Conservation (phyloP, 2,113 vertebrate genomes). For the Chinchilla lanigera region DNA sequence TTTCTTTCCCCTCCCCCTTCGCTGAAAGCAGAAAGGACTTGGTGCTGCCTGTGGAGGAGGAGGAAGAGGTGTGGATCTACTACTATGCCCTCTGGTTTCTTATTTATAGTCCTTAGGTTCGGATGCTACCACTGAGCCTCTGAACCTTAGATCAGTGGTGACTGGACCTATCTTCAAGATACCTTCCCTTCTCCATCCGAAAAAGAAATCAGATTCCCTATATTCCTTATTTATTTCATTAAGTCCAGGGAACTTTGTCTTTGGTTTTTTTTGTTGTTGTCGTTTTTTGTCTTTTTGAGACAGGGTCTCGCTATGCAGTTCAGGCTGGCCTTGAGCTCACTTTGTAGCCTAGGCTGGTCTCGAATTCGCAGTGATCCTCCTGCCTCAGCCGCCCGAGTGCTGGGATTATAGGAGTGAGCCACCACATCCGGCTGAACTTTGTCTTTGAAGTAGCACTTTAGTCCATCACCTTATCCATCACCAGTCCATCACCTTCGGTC, state of each 20-base stretch:
- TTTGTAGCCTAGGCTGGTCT: too few species aligned
- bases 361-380: too few species aligned
- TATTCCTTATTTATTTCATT: not conserved
- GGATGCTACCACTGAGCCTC: not conserved
- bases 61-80: fast-evolving
- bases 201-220: not conserved
- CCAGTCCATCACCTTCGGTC: too few species aligned
- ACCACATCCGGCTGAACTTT: too few species aligned
- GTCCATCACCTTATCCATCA: not conserved
- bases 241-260: not conserved
- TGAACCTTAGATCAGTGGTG: not conserved
- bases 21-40: not conserved
- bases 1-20: not conserved
- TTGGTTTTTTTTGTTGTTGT: too few species aligned
- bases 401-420: too few species aligned
- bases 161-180: not conserved
- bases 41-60: not conserved
- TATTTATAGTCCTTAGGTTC: not conserved
- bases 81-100: not conserved
- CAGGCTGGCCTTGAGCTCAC: too few species aligned
- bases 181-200: not conserved
- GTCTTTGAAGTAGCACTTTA: not conserved
- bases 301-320: too few species aligned
- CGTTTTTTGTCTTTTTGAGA: too few species aligned
- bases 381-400: too few species aligned